Base-by-base conservation (phyloP, 2,797 vertebrate genomes). In the Lithobates pipiens region DNA sequence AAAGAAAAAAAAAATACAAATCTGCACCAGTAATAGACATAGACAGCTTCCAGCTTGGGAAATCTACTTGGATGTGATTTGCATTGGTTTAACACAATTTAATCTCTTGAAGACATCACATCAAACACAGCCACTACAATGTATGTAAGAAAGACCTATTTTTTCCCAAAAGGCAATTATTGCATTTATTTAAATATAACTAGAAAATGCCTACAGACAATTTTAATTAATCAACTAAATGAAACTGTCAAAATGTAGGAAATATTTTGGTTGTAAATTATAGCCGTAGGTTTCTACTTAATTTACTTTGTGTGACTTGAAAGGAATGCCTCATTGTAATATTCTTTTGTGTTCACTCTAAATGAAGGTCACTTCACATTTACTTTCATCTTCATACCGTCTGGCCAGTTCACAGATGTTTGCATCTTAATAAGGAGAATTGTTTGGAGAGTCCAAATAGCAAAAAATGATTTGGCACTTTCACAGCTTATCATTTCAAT, bases 201-300 rank as follows among this genome's bases (percentile, higher is more conserved):
- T 89, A 76, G 89, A 90, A 91, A 91, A 93, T 91, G 88, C 90
- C 91, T 91, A 90, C 80, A 88, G 94, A 91, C 88, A 89, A 92
- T 92, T 93, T 92, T 93, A 94, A 94, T 95, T 93, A 94, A 91
- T 90, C 83, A 91, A 84, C 90, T 93, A 94, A 94, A 92, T 94
- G 90, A 92, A 93, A 94, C 82, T 92, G 89, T 91, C 89, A 93
- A 89, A 93, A 93, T 91, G 90, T 90, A 90, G 88, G 84, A 93
- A 92, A 89, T 76, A 84, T 91, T 93, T 90, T 93, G 91, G 85
- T 90, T 90, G 84, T 91, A 92, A 93, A 93, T 94, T 92, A 91
- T 91, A 90, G 89, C 92, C 91, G 75, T 89, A 93, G 89, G 91
- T 90, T 86, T 92, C 79, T 92, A 91, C 90, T 93, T 93, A 91